A percentile compares a stretch with the other conserved stretches of the same genome.
Conservation (phyloP, 2,113 vertebrate species). For the Cynocephalus volans region DNA sequence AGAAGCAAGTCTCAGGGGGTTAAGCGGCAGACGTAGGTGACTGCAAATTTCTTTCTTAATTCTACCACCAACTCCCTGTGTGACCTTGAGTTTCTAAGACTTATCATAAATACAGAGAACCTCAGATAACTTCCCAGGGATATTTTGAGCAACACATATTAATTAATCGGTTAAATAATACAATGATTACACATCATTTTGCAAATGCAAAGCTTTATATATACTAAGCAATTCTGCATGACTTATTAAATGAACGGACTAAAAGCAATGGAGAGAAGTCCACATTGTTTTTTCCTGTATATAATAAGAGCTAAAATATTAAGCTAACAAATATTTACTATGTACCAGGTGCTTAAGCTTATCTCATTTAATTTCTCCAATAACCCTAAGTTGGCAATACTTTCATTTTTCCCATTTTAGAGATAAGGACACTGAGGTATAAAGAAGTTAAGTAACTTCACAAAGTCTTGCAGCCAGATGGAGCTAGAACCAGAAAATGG, state of each 20-base stretch:
- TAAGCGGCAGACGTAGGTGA: neutral
- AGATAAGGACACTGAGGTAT: neutral
- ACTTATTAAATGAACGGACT: slow-evolving; percentile 15
- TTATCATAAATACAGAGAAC: slow-evolving; percentile 57
- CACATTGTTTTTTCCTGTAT: neutral
- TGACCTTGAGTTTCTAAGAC: slow-evolving; percentile 73
- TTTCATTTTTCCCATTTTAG: neutral
- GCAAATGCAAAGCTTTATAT: slow-evolving; percentile 40
- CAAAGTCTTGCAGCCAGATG: neutral
- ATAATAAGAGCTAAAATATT: neutral
- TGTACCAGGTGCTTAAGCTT: neutral
- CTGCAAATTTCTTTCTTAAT: slow-evolving; percentile 30
- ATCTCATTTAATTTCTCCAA: neutral
- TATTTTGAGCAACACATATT: slow-evolving; percentile 74
- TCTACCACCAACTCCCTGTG: neutral
- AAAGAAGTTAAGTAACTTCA: neutral
- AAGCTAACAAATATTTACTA: neutral
- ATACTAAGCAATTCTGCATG: slow-evolving; percentile 13
- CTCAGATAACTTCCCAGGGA: slow-evolving; percentile 72
- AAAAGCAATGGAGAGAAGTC: neutral
- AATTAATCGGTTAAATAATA: slow-evolving; percentile 64
- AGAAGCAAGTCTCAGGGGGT: neutral
- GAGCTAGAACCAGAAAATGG: neutral
- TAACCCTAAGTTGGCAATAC: neutral
- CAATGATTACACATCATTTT: slow-evolving; percentile 64